Conservation (phyloP, 1,140 invertebrate genomes). For the Habropoda laboriosa region DNA sequence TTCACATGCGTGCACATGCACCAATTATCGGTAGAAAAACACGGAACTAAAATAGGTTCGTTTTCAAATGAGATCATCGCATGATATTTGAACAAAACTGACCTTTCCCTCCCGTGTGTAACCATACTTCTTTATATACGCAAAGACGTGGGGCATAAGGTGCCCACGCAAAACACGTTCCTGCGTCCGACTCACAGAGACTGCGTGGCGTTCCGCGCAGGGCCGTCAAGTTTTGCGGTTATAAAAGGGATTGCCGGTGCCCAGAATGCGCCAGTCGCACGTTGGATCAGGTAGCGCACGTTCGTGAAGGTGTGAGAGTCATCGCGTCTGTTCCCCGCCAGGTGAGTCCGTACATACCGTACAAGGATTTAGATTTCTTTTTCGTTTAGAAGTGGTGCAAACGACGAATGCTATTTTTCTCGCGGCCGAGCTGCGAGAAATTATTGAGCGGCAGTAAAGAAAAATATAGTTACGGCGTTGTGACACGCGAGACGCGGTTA, state of each 20-base stretch:
- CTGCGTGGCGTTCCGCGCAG: constrained; percentile 67
- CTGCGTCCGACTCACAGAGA: constrained; percentile 37
- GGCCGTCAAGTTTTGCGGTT: constrained; percentile 61
- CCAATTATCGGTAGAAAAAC: not conserved
- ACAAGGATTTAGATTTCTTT: not conserved
- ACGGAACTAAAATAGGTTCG: not conserved
- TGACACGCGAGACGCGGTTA: not conserved
- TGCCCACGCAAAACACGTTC: not conserved
- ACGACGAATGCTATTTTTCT: not conserved
- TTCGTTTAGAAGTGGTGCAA: not conserved
- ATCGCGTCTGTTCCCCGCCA: constrained; percentile 21
- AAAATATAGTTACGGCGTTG: constrained; percentile 1
- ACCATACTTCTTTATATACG: too few relatives aligned
- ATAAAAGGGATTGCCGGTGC: constrained; percentile 68
- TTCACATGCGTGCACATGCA: too few relatives aligned
- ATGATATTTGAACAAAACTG: too few relatives aligned
- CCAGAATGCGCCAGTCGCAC: constrained; percentile 68
- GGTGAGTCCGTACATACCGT: constrained; percentile 52
- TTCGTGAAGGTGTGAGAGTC: constrained; percentile 57
- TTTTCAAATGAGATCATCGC: too few relatives aligned
- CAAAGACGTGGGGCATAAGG: not conserved
- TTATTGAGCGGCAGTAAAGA: not conserved
- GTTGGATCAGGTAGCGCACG: constrained; percentile 57
- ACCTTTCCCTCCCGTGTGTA: not conserved
- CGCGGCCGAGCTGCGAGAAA: not conserved